Evolutionary conservation across 2,888 invertebrate genomes (phyloP).

Genomic region (Cryptocephalus primarius): DNA sequence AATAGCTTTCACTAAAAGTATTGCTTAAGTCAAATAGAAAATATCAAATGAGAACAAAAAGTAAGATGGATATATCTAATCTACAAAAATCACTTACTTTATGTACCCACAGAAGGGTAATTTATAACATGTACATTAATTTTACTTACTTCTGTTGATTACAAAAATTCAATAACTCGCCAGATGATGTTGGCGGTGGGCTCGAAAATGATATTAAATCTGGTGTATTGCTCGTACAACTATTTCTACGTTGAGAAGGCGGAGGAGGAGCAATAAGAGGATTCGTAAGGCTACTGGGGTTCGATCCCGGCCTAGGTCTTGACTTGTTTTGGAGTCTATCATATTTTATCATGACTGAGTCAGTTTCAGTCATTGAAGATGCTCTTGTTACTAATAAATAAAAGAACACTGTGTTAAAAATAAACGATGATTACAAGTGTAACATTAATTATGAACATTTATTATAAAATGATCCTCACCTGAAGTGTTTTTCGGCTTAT

Average conservation of each 20-base stretch:
- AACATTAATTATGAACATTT: neutral
- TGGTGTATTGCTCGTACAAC: slow-evolving; percentile 37
- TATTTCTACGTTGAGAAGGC: slow-evolving; percentile 30
- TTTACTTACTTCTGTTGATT: slow-evolving; percentile 42
- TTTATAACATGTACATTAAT: neutral
- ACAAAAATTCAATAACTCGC: slow-evolving; percentile 48
- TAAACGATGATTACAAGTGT: neutral
- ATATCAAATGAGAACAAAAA: too few relatives aligned
- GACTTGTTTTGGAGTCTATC: slow-evolving; percentile 40
- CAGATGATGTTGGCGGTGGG: slow-evolving; percentile 45
- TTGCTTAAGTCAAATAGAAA: too few relatives aligned
- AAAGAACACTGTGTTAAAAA: neutral
- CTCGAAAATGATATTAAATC: slow-evolving; percentile 65
- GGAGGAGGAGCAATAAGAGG: slow-evolving; percentile 41
- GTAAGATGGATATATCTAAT: too few relatives aligned
- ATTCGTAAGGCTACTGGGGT: slow-evolving; percentile 36
- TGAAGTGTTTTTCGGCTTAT: slow-evolving; percentile 20
- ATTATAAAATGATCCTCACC: slow-evolving; percentile 13
- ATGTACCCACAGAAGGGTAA: too few relatives aligned
- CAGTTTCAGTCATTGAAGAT: slow-evolving; percentile 33
- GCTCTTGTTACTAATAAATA: slow-evolving; percentile 28
- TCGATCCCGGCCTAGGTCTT: slow-evolving; percentile 48
- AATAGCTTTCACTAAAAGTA: too few relatives aligned
- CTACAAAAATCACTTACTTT: too few relatives aligned
- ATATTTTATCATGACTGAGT: slow-evolving; percentile 23